These are phyloP conservation scores for Strigamia maritima DNA, from an alignment of 2,888 invertebrate species.

Conservation along the genomic window DNA sequence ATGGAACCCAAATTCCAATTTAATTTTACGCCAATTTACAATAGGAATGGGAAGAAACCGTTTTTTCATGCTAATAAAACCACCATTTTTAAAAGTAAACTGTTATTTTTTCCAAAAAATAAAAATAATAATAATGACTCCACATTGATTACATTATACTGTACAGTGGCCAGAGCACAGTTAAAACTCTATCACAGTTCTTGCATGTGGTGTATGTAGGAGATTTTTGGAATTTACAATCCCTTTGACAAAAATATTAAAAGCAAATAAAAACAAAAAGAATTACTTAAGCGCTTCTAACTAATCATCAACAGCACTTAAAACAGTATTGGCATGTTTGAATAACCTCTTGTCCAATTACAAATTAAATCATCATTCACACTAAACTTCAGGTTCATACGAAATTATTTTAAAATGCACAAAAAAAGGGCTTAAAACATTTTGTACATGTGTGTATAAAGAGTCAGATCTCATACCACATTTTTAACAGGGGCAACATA, in stretches of 20 bases:
- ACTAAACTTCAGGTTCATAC: background rate
- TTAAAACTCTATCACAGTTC: conserved; percentile 14
- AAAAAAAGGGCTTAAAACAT: background rate
- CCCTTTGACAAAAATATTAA: background rate
- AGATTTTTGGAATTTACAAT: conserved; percentile 1
- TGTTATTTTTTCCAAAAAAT: background rate
- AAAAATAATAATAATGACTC: background rate
- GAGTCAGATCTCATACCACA: background rate
- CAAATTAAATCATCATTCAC: background rate
- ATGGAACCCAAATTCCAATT: background rate
- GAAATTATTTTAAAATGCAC: conserved; percentile 6
- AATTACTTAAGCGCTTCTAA: background rate
- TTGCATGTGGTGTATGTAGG: conserved; percentile 24
- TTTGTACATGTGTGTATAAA: conserved; percentile 11
- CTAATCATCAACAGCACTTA: background rate
- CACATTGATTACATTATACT: conserved; percentile 7
- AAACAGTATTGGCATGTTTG: background rate
- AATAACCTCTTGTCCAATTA: background rate
- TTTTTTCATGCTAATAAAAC: background rate
- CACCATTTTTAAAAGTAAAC: background rate
- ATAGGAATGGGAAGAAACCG: background rate
- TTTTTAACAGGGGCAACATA: conserved; percentile 8
- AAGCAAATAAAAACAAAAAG: background rate
- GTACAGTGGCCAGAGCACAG: conserved; percentile 2
- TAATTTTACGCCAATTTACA: background rate